Conservation (phyloP, 2,113 vertebrate species). For the Cepphus grylle region DNA sequence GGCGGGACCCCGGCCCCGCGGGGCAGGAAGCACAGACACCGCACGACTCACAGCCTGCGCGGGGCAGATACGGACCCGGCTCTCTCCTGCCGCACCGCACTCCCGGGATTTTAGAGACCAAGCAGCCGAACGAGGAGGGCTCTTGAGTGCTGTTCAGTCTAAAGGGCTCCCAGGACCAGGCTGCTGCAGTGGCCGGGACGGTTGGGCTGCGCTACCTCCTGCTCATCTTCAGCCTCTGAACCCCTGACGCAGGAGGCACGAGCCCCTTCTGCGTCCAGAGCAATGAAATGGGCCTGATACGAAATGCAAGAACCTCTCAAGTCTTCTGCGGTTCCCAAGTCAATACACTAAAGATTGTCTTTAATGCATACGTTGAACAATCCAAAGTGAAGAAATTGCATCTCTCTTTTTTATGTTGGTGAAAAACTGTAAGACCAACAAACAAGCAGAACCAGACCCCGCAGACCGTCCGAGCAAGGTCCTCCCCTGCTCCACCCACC, state of each 20-base stretch:
- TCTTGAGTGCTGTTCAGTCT: not conserved
- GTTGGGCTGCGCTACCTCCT: not conserved
- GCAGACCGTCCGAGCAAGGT: not conserved
- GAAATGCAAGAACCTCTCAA: not conserved
- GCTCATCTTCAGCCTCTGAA: not conserved
- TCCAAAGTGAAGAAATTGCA: not conserved
- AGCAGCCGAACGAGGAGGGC: rapidly evolving
- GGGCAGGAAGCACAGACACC: not conserved
- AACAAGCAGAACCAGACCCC: not conserved
- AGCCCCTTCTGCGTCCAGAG: not conserved
- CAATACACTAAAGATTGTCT: not conserved
- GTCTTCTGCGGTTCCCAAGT: not conserved
- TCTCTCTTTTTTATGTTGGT: not conserved
- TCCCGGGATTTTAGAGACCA: not conserved
- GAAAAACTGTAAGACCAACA: not conserved
- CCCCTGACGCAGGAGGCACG: not conserved
- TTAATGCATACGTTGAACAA: not conserved
- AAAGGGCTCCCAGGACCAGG: not conserved
- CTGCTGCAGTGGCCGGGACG: not conserved
- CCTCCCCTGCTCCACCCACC: not conserved
- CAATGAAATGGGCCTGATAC: too few species aligned
- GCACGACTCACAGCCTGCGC: not conserved
- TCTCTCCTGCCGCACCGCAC: not conserved
- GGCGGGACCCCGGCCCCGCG: not conserved
- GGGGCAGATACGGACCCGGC: not conserved